Evolutionary conservation across 2,113 vertebrate genomes (phyloP).

Genomic region (Electrona antarctica): DNA sequence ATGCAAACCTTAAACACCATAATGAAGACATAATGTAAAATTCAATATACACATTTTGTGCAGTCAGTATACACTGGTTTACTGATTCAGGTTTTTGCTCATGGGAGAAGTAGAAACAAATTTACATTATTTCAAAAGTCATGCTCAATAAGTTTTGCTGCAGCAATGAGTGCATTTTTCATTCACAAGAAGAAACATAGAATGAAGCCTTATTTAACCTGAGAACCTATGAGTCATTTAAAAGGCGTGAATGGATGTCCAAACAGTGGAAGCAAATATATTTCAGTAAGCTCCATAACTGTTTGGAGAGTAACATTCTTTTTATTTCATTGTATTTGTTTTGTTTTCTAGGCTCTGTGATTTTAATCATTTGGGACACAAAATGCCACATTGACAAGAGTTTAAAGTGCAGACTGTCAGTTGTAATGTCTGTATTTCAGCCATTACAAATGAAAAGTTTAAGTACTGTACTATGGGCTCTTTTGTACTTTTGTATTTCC

Average conservation of each 20-base stretch:
- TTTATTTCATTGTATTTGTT: background rate
- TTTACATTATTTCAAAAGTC: conserved; percentile 47
- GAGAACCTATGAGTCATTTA: conserved; percentile 67
- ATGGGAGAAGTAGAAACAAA: conserved; percentile 37
- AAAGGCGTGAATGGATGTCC: conserved; percentile 45
- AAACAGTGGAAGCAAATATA: conserved; percentile 37
- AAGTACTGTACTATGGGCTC: conserved; percentile 23
- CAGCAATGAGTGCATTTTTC: conserved; percentile 44
- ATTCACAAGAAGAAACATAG: conserved; percentile 40
- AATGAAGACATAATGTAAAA: conserved; percentile 59
- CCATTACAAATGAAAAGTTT: background rate
- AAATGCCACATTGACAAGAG: conserved; percentile 44
- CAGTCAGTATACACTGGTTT: conserved; percentile 60
- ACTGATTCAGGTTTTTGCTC: conserved; percentile 48
- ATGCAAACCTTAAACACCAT: conserved; percentile 64
- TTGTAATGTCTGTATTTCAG: conserved; percentile 16
- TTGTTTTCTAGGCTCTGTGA: background rate
- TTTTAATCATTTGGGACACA: conserved; percentile 34
- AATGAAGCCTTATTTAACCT: conserved; percentile 68
- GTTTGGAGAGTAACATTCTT: conserved; percentile 29
- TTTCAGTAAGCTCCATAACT: conserved; percentile 10
- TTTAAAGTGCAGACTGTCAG: conserved; percentile 4
- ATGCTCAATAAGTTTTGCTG: conserved; percentile 60
- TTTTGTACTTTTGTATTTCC: conserved; percentile 6
- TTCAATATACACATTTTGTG: conserved; percentile 71